Conservation (phyloP, 2,797 vertebrate genomes). For the Ficedula albicollis region DNA sequence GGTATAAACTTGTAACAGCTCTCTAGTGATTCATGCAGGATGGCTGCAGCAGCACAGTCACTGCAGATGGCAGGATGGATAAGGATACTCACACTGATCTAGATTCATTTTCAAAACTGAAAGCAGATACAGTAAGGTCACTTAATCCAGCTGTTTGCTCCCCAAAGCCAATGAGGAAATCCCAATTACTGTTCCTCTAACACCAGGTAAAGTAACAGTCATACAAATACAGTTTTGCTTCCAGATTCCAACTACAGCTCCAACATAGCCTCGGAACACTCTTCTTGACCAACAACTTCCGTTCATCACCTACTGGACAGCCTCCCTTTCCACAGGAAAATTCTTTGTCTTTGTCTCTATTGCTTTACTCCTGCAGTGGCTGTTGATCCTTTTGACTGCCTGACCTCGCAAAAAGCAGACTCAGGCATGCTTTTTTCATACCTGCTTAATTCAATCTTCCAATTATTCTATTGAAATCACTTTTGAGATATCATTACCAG, state of each 20-base stretch:
- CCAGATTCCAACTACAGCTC: neutral
- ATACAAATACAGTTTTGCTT: neutral
- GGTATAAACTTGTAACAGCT: neutral
- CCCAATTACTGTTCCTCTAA: neutral
- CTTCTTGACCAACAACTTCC: neutral
- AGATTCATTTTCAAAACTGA: neutral
- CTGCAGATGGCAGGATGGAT: neutral
- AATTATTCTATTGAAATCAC: neutral
- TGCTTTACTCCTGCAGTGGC: neutral
- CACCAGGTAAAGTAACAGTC: neutral
- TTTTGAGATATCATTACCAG: neutral
- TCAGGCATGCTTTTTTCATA: neutral
- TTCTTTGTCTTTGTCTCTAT: neutral
- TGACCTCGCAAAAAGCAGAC: neutral
- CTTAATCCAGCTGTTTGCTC: neutral
- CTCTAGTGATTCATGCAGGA: neutral
- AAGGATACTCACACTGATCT: neutral
- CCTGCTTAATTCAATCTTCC: neutral
- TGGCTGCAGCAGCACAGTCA: neutral
- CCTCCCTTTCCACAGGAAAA: neutral
- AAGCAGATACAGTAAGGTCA: neutral
- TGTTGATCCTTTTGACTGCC: neutral
- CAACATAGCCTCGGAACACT: neutral
- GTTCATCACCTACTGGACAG: neutral
- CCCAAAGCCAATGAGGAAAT: accelerated